These are phyloP conservation scores for Megaptera novaeangliae DNA, from an alignment of 2,113 vertebrate species.

Conservation along the genomic window DNA sequence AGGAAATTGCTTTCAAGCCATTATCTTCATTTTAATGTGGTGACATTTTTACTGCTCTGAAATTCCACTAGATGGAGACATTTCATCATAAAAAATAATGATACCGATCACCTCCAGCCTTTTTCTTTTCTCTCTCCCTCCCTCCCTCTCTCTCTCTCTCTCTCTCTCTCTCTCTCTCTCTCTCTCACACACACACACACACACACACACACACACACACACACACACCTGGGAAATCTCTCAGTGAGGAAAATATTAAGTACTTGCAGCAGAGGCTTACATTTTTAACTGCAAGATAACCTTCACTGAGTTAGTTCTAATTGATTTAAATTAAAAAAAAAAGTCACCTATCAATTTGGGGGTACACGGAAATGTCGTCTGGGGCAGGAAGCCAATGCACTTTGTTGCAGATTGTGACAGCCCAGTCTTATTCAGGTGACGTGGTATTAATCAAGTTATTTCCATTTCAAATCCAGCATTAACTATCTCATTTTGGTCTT, in stretches of 20 bases:
- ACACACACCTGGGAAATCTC: not conserved
- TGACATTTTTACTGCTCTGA: not conserved
- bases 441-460: not conserved
- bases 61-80: slow-evolving; percentile 72
- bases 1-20: not conserved
- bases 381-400: not conserved
- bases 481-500: not conserved
- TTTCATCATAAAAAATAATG: slow-evolving; percentile 52
- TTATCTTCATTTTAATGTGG: not conserved
- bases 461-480: not conserved
- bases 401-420: not conserved
- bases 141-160: no score
- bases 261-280: slow-evolving; percentile 13
- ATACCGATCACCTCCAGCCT: not conserved
- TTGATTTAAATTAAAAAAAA: slow-evolving; percentile 19
- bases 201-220: no score
- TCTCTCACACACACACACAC: no score
- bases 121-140: no score
- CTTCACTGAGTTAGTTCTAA: not conserved
- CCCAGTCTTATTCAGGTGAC: not conserved
- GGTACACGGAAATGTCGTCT: not conserved
- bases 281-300: slow-evolving; percentile 14
- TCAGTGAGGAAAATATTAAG: slow-evolving; percentile 11
- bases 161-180: no score
- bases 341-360: not conserved